Conservation (phyloP, 1,140 invertebrate species). For the Rhopalosiphum maidis region DNA sequence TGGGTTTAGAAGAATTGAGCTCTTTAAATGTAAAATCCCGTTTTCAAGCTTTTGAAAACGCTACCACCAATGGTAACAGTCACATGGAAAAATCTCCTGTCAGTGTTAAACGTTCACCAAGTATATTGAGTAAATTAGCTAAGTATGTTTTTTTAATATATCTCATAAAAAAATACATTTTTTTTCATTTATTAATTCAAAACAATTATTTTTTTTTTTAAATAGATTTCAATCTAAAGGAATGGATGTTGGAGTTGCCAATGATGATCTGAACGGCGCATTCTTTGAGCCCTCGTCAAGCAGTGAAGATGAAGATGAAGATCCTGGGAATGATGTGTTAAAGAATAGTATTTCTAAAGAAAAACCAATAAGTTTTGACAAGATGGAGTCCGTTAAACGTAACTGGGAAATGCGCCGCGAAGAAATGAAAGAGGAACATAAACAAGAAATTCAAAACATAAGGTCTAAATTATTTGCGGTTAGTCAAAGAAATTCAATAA, state of each 20-base stretch:
- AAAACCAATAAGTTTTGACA: conserved; percentile 79
- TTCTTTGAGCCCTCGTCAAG: conserved; percentile 65
- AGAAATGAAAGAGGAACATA: conserved; percentile 79
- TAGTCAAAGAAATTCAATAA: conserved; percentile 60
- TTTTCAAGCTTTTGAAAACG: conserved; percentile 84
- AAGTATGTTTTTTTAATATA: conserved; percentile 68
- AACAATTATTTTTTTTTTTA: conserved; percentile 45
- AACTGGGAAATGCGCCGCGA: conserved; percentile 77
- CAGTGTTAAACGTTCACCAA: conserved; percentile 75
- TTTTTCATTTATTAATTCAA: neutral
- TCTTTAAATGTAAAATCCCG: conserved; percentile 83
- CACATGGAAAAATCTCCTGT: conserved; percentile 69
- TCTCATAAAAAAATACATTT: neutral
- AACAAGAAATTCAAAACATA: conserved; percentile 86
- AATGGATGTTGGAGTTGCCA: conserved; percentile 78
- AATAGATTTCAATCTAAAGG: conserved; percentile 79
- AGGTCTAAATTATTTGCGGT: conserved; percentile 83
- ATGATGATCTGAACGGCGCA: conserved; percentile 77
- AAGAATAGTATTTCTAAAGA: conserved; percentile 64
- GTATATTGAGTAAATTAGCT: conserved; percentile 80
- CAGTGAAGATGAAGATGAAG: conserved; percentile 70
- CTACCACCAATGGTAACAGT: conserved; percentile 64
- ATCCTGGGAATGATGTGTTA: conserved; percentile 59
- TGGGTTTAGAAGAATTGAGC: conserved; percentile 83
- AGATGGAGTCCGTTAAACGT: conserved; percentile 83